A percentile compares a stretch with the other conserved stretches of the same genome.
phyloP scores from a whole-genome alignment of 1,140 invertebrate genomes.

The Trichogramma pretiosum region DNA sequence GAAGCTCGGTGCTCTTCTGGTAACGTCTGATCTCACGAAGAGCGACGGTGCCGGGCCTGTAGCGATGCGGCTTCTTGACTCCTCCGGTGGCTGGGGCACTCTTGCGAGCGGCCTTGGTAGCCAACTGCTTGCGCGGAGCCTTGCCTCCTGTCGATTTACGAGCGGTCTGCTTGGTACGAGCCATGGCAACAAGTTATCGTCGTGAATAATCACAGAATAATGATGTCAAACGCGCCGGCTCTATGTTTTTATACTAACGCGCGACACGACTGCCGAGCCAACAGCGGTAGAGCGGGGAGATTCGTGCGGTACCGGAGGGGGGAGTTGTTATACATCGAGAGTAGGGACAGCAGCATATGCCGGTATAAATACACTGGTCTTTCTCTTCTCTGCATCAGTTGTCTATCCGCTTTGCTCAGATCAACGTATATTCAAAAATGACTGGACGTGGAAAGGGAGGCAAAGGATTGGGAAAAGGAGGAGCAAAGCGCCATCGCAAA shows the following conservation, averaged over 20 bases:
- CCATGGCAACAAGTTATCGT: neutral
- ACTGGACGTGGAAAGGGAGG: conserved; percentile 58
- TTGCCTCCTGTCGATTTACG: too few species aligned
- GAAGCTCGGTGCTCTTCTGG: too few species aligned
- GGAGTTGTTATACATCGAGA: neutral
- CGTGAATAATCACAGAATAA: neutral
- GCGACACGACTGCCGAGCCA: neutral
- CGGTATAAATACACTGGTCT: neutral
- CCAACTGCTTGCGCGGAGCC: too few species aligned
- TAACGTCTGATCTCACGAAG: too few species aligned
- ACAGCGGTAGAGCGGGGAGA: neutral
- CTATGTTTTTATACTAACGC: neutral
- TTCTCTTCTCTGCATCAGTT: neutral
- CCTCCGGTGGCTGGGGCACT: too few species aligned
- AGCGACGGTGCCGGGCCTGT: too few species aligned
- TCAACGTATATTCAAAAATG: conserved; percentile 34
- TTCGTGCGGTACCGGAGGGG: neutral
- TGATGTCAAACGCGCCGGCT: neutral
- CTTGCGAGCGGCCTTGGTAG: too few species aligned
- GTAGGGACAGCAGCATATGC: neutral
- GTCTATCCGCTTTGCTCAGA: conserved; percentile 40
- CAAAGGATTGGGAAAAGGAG: too few species aligned
- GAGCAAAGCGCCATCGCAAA: too few species aligned
- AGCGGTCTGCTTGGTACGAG: conserved; percentile 38
- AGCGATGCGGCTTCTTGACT: too few species aligned